phyloP scores from a whole-genome alignment of 2,888 invertebrate species.

The Rotaria sp. region DNA sequence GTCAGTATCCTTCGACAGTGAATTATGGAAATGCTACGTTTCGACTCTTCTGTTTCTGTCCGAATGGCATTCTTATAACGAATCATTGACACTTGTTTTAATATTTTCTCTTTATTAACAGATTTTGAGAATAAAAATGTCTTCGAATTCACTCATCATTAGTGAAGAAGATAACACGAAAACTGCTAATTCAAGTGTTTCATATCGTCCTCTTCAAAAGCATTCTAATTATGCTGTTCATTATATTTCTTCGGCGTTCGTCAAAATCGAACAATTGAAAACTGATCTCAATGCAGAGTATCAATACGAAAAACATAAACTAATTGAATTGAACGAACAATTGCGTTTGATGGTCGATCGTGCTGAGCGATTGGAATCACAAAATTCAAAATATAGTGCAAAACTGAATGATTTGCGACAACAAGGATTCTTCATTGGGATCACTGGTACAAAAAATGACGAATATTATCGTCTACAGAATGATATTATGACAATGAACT shows the following conservation, averaged over 20 bases:
- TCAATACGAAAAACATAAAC: background rate
- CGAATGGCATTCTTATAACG: too few relatives aligned
- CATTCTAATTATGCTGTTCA: background rate
- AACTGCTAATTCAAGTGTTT: background rate
- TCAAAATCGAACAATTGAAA: background rate
- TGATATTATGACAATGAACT: background rate
- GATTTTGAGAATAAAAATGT: background rate
- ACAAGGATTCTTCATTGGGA: too few relatives aligned
- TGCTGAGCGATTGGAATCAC: background rate
- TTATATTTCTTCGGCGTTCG: background rate
- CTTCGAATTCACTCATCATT: background rate
- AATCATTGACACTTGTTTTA: too few relatives aligned
- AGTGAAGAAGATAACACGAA: background rate
- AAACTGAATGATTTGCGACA: background rate
- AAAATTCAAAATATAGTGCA: background rate
- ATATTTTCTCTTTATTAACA: too few relatives aligned
- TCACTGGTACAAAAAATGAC: background rate
- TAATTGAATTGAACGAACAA: background rate
- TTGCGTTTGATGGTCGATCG: background rate
- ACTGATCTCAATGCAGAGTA: background rate
- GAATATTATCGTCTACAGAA: background rate
- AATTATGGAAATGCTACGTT: too few relatives aligned
- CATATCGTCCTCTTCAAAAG: background rate
- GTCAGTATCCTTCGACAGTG: too few relatives aligned
- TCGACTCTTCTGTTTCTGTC: too few relatives aligned